A percentile compares a stretch with the other conserved stretches of the same genome.
Evolutionary conservation across 2,888 invertebrate species (phyloP).

Genomic region (Cenopis cana): DNA sequence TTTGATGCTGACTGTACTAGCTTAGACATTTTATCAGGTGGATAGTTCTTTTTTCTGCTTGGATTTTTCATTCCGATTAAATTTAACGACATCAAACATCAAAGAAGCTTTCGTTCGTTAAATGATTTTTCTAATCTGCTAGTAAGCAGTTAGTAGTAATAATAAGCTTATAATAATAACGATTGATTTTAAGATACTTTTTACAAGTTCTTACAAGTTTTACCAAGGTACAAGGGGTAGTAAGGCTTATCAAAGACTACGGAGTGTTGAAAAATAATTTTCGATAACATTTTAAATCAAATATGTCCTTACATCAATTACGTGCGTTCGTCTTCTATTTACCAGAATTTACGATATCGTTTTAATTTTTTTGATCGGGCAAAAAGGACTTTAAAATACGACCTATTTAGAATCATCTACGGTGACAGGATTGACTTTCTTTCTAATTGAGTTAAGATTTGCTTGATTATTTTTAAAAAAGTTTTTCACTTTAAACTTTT

Average conservation of each 20-base stretch:
- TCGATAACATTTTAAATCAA: background rate
- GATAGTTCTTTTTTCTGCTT: too few relatives aligned
- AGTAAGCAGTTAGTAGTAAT: too few relatives aligned
- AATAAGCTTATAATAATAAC: too few relatives aligned
- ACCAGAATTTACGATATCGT: background rate
- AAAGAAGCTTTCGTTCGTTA: too few relatives aligned
- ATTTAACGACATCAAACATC: too few relatives aligned
- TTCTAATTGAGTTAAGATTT: constrained; percentile 9
- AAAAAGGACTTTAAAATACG: constrained; percentile 1
- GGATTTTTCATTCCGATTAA: too few relatives aligned
- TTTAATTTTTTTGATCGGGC: background rate
- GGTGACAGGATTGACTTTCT: background rate
- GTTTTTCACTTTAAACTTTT: constrained; percentile 14
- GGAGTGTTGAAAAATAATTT: background rate
- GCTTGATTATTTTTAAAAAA: background rate
- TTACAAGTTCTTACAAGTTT: constrained; percentile 6
- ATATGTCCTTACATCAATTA: too few relatives aligned
- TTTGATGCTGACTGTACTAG: too few relatives aligned
- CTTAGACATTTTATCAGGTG: too few relatives aligned
- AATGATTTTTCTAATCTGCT: too few relatives aligned
- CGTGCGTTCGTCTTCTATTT: background rate
- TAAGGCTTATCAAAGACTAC: background rate
- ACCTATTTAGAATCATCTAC: background rate
- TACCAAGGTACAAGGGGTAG: background rate
- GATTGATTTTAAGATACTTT: background rate